Percentiles rank a stretch among this genome's conserved stretches.
Evolutionary conservation across 2,888 invertebrate species (phyloP).

Genomic region (Scaptomyza tumidula): DNA sequence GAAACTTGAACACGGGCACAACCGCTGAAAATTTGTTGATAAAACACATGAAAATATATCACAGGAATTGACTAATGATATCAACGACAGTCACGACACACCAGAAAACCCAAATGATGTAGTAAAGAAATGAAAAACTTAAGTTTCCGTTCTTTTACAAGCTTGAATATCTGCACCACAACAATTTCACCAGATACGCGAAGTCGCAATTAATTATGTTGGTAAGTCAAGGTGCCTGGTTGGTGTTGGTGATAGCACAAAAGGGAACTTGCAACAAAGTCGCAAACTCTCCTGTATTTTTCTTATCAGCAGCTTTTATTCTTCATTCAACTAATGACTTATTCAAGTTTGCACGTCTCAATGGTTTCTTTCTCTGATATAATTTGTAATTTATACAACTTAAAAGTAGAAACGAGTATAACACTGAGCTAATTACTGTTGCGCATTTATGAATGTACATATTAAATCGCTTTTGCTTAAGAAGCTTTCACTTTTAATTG

Average conservation of each 20-base stretch:
- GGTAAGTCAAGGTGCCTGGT: slow-evolving; percentile 42
- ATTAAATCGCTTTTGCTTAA: too few species aligned
- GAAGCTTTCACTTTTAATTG: too few species aligned
- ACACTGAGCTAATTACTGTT: too few species aligned
- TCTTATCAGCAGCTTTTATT: slow-evolving; percentile 45
- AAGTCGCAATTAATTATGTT: slow-evolving; percentile 59
- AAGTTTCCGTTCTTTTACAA: background rate
- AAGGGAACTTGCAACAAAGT: slow-evolving; percentile 17
- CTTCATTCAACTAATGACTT: slow-evolving; percentile 40
- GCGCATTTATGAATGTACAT: too few species aligned
- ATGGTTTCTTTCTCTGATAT: slow-evolving; percentile 3
- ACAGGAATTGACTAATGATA: slow-evolving; percentile 51
- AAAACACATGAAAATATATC: slow-evolving; percentile 22
- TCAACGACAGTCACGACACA: slow-evolving; percentile 19
- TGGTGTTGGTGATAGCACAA: slow-evolving; percentile 46
- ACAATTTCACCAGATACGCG: slow-evolving; percentile 10
- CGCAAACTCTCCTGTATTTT: slow-evolving; percentile 26
- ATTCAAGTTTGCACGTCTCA: slow-evolving; percentile 31
- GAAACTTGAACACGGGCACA: slow-evolving; percentile 24
- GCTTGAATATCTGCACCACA: slow-evolving; percentile 4
- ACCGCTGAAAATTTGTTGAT: slow-evolving; percentile 23
- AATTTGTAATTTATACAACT: too few species aligned
- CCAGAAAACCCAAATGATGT: background rate
- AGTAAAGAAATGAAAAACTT: slow-evolving; percentile 5
- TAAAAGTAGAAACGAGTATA: background rate